Conservation (phyloP, 2,888 invertebrate genomes). For the Drosophila eohydei region DNA sequence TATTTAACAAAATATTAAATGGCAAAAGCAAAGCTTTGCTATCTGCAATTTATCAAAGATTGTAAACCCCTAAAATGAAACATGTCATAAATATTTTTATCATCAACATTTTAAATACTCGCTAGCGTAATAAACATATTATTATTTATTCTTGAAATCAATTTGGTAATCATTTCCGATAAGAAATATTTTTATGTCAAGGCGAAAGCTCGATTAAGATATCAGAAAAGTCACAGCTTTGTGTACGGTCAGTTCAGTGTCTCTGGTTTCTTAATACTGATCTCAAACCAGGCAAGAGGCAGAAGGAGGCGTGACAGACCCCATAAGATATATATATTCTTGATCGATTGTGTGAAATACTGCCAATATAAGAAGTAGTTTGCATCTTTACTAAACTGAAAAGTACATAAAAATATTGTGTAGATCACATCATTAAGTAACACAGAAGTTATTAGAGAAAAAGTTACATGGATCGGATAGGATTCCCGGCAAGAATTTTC, state of each 20-base stretch:
- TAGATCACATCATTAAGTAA: no score
- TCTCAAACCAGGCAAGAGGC: no score
- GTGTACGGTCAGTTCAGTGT: background rate
- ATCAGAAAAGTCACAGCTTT: background rate
- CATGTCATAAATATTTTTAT: background rate
- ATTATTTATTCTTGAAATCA: background rate
- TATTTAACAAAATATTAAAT: background rate
- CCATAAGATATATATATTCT: no score
- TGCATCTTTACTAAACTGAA: no score
- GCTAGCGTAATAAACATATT: background rate
- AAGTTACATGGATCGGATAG: no score
- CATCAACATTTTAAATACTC: background rate
- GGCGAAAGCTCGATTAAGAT: background rate
- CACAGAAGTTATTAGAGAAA: no score
- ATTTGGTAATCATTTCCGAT: background rate
- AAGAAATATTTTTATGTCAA: background rate
- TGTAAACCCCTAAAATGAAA: background rate
- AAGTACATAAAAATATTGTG: no score
- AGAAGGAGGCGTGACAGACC: no score
- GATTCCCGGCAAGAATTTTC: no score
- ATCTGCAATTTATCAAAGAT: constrained; percentile 1
- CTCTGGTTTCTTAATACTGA: background rate
- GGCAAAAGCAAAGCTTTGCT: background rate
- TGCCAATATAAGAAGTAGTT: no score
- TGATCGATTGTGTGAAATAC: no score